Conservation (phyloP, 2,888 invertebrate genomes). For the Osmoderma eremita region DNA sequence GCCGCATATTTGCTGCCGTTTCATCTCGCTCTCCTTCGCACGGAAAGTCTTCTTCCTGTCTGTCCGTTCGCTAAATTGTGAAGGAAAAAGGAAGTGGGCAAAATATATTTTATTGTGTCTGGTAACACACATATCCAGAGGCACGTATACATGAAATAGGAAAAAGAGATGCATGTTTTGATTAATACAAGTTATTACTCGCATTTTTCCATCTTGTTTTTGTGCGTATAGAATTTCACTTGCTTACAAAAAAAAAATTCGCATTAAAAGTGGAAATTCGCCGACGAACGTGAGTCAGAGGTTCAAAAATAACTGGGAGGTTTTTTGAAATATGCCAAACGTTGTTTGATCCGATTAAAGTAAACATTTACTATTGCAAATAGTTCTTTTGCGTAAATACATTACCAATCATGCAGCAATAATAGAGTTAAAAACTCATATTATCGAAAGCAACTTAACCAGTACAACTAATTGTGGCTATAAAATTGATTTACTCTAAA, state of each 20-base stretch:
- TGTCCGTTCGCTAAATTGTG: constrained; percentile 17
- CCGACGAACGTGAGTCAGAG: neutral
- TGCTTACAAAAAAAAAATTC: neutral
- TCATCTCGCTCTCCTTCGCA: constrained; percentile 17
- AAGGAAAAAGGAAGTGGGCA: constrained; percentile 18
- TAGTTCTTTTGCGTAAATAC: too few species aligned
- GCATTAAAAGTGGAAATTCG: neutral
- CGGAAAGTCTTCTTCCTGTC: constrained; percentile 12
- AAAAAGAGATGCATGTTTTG: constrained; percentile 11
- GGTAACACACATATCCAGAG: constrained; percentile 31
- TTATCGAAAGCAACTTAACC: neutral
- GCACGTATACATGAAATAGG: constrained; percentile 8
- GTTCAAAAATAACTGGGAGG: neutral
- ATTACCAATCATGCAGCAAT: too few species aligned
- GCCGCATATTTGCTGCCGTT: constrained; percentile 5
- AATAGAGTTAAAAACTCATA: neutral
- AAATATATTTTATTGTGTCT: constrained; percentile 34
- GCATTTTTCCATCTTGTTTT: neutral
- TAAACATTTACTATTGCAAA: neutral
- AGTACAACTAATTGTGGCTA: too few species aligned
- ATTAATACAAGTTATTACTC: constrained; percentile 35
- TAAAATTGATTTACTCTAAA: neutral
- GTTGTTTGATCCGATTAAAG: neutral
- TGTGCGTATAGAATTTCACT: neutral
- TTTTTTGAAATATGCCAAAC: neutral